Percentiles rank a stretch among this genome's conserved stretches.
phyloP scores from a whole-genome alignment of 2,888 invertebrate species.

The Ophion obscuratus region DNA sequence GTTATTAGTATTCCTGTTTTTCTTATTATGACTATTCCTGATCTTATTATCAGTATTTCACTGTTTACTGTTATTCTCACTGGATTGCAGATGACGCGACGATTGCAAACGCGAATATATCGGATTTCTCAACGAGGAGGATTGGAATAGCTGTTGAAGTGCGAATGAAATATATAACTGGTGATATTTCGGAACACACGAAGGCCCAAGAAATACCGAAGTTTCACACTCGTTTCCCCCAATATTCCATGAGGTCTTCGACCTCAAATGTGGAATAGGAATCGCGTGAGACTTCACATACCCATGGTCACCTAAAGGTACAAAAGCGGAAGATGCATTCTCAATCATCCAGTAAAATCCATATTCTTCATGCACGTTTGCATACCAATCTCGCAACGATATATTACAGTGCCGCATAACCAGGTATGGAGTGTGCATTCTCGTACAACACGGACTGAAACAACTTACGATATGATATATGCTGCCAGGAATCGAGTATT shows the following conservation, averaged over 20 bases:
- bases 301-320: constrained; percentile 29
- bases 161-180: constrained; percentile 14
- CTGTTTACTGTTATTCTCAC: constrained; percentile 8
- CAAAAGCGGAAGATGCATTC: constrained; percentile 43
- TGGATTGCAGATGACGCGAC: constrained; percentile 3
- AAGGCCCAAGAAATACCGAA: constrained; percentile 28
- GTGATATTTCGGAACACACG: constrained; percentile 37
- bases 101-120: constrained; percentile 34
- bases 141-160: constrained; percentile 30
- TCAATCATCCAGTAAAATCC: constrained; percentile 56
- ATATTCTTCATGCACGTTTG: constrained; percentile 37
- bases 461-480: constrained; percentile 23
- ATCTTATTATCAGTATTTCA: background rate
- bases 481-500: constrained; percentile 11
- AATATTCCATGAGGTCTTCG: constrained; percentile 33
- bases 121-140: constrained; percentile 43
- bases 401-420: constrained; percentile 29
- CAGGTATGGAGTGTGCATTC: constrained; percentile 18
- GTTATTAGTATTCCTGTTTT: background rate
- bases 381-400: constrained; percentile 27
- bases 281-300: constrained; percentile 31
- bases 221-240: constrained; percentile 36
- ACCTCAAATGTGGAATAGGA: constrained; percentile 39
- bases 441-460: background rate
- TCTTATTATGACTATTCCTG: background rate